Evolutionary conservation across 2,113 vertebrate genomes (phyloP).

Genomic region (Channa argus): DNA sequence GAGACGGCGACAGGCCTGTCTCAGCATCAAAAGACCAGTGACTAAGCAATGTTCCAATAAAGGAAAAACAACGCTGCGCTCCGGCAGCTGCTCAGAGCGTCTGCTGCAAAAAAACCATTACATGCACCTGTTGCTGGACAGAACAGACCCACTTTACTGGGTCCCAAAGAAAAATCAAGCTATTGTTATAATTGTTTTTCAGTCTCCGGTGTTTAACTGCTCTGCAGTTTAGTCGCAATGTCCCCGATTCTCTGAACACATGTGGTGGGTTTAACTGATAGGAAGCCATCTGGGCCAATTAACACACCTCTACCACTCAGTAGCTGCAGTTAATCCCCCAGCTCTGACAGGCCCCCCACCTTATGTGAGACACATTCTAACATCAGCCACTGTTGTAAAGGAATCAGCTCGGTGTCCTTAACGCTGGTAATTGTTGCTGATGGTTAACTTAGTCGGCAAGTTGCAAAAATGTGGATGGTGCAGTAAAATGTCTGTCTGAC

Average conservation of each 20-base stretch:
- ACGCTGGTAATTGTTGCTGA: too few species aligned
- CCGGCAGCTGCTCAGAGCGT: conserved; percentile 54
- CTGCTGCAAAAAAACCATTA: conserved; percentile 8
- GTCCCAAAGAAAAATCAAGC: neutral
- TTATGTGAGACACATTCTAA: neutral
- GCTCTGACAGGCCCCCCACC: too few species aligned
- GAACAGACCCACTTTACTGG: neutral
- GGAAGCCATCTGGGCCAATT: too few species aligned
- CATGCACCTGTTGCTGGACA: conserved; percentile 54
- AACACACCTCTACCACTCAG: too few species aligned
- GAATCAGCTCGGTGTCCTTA: neutral
- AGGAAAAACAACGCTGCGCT: conserved; percentile 33
- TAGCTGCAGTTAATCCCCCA: too few species aligned
- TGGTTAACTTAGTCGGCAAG: too few species aligned
- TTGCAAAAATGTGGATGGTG: too few species aligned
- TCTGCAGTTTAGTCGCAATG: neutral
- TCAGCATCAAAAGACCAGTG: conserved; percentile 48
- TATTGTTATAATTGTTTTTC: neutral
- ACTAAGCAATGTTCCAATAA: conserved; percentile 55
- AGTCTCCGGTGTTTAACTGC: neutral
- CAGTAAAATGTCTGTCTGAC: too few species aligned
- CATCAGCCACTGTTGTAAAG: neutral
- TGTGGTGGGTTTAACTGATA: too few species aligned
- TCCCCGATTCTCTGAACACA: too few species aligned
- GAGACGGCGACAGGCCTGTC: conserved; percentile 18